Evolutionary conservation across 1,140 invertebrate species (phyloP).

Genomic region (Euura lappo): DNA sequence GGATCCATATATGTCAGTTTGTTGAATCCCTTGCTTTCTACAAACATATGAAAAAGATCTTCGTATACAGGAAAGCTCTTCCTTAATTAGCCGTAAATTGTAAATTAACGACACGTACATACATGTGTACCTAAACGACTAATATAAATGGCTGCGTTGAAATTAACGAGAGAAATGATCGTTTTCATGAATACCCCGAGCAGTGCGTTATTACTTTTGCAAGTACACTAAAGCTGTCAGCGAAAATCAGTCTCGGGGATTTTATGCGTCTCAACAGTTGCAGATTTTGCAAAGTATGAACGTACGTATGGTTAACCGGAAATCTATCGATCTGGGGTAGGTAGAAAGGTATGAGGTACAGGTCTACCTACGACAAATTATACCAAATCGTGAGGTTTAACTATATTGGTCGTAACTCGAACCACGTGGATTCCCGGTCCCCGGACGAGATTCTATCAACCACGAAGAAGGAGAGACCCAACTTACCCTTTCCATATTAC

Average conservation of each 20-base stretch:
- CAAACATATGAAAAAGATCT: no score
- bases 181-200: no score
- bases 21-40: no score
- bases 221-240: no score
- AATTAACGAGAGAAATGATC: background rate
- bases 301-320: background rate
- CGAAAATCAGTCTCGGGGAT: no score
- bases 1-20: no score
- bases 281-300: background rate
- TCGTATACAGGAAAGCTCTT: background rate
- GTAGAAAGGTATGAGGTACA: no score
- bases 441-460: background rate
- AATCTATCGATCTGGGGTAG: background rate
- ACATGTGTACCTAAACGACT: background rate
- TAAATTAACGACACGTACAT: constrained; percentile 1
- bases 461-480: background rate
- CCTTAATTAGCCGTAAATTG: background rate
- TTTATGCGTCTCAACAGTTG: no score
- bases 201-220: no score
- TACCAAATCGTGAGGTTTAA: background rate
- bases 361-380: background rate
- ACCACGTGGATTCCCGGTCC: background rate
- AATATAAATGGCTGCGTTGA: background rate
- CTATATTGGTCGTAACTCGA: background rate
- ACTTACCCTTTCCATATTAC: background rate